Base-by-base conservation (phyloP, 1,140 invertebrate genomes). In the Acromyrmex charruanus region DNA sequence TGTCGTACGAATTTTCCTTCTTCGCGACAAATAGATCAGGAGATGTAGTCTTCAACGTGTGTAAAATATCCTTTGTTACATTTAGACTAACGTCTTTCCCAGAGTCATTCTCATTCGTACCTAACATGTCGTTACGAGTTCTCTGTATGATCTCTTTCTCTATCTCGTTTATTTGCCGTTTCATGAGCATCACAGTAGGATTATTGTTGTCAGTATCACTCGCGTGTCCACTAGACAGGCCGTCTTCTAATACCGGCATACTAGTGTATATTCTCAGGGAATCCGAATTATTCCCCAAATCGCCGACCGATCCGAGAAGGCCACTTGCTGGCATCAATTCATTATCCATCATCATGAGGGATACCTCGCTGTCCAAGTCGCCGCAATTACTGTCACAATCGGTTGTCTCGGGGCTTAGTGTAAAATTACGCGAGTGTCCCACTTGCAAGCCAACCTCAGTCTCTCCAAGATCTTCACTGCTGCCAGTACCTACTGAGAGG, bases 171-270 rank as follows among this genome's bases (percentile, higher is more conserved):
- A 97, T 97, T 94, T 97, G 97, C 79, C 97, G 95, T 90, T 97
- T 97, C 96, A 97, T 97, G 5, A 97, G 94, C 94, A 97, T 96
- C 12, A 97, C 96, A 49, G 96, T 96, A 14, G 96, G 97, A 94
- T 97, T 97, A 94, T 98, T 98, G 94, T 99, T 98, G 93, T 99
- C 98, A 0, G 97, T 98, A 94, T 99, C 98, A 90, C 98, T 99
- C 3, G 97, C 98, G 93, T 99, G 98, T 18, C 98, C 98, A 65
- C 98, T 98, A 68, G 98, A 97, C 88, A 99, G 93, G 87, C 99
- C 99, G 95, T 99, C 99, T 95, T 99, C 99, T 14, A 99, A 96
- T n/a, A 99, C 97, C 0, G 99, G 99, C 98, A 99, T 98, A 89
- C 98, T 97, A 10, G 96, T 96, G 88, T 96, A 97, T 91, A 97